These are phyloP conservation scores for Apodemia zela DNA, from an alignment of 2,888 invertebrate genomes.

Conservation along the genomic window DNA sequence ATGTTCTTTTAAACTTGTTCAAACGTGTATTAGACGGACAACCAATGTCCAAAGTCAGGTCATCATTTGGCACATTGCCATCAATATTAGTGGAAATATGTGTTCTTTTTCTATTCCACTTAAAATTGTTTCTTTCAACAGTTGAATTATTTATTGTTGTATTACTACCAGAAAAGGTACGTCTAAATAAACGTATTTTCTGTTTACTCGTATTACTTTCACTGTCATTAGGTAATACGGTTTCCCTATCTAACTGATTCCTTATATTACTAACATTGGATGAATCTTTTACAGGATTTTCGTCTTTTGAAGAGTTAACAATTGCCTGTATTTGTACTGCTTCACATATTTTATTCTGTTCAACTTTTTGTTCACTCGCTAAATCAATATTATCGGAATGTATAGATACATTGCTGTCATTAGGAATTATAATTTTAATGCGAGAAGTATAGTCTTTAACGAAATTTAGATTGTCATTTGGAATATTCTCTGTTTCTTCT, in stretches of 20 bases:
- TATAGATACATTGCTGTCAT: conserved; percentile 24
- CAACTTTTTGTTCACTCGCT: neutral
- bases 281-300: neutral
- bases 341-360: neutral
- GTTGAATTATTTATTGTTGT: neutral
- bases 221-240: neutral
- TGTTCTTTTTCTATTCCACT: conserved; percentile 5
- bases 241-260: neutral
- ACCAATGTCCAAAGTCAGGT: no score
- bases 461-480: neutral
- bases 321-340: neutral
- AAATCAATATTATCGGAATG: neutral
- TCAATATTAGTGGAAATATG: neutral
- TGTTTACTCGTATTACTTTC: neutral
- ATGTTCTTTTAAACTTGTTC: neutral
- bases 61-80: neutral
- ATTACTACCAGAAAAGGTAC: neutral
- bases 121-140: neutral
- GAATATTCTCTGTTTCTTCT: conserved; percentile 7
- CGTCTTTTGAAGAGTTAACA: neutral
- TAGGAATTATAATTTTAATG: conserved; percentile 35
- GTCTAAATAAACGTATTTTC: neutral
- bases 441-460: conserved; percentile 15
- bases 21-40: neutral
- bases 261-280: neutral